A percentile compares a stretch with the other conserved stretches of the same genome.
Evolutionary conservation across 2,113 vertebrate species (phyloP).

Genomic region (Myodes glareolus): DNA sequence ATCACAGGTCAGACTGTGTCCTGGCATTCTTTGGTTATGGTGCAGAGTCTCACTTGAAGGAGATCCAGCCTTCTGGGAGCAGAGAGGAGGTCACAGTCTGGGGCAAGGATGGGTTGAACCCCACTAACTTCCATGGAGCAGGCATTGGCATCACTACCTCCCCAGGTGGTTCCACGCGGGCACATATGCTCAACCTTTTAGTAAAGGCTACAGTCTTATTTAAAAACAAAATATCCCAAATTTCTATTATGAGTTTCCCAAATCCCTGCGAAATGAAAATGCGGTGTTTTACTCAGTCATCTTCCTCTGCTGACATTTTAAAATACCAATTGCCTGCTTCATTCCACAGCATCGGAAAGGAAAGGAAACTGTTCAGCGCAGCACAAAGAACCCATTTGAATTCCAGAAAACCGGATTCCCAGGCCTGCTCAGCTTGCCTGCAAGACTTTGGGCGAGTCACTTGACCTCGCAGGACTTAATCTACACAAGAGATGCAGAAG

Average conservation of each 20-base stretch:
- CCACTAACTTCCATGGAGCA: neutral
- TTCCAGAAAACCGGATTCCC: neutral
- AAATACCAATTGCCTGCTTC: slow-evolving; percentile 75
- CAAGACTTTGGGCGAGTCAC: neutral
- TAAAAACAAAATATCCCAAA: slow-evolving; percentile 74
- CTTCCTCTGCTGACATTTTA: slow-evolving; percentile 75
- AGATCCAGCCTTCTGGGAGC: neutral
- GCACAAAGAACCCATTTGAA: slow-evolving; percentile 24
- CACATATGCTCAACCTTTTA: slow-evolving; percentile 76
- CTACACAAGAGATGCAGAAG: slow-evolving; percentile 50
- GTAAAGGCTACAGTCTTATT: slow-evolving; percentile 78
- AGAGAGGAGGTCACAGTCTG: neutral
- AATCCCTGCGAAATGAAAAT: slow-evolving; percentile 58
- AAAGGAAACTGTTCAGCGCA: neutral
- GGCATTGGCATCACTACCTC: neutral
- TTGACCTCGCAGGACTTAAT: neutral
- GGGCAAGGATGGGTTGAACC: neutral
- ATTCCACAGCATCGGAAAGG: slow-evolving; percentile 55
- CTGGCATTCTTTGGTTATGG: neutral
- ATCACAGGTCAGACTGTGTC: neutral
- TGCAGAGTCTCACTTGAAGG: neutral
- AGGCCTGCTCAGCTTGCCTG: neutral
- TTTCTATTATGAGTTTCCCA: slow-evolving; percentile 74
- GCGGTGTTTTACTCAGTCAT: slow-evolving; percentile 58
- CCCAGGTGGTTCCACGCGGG: slow-evolving; percentile 57